phyloP scores from a whole-genome alignment of 2,797 vertebrate genomes.

The Chromis chromis region DNA sequence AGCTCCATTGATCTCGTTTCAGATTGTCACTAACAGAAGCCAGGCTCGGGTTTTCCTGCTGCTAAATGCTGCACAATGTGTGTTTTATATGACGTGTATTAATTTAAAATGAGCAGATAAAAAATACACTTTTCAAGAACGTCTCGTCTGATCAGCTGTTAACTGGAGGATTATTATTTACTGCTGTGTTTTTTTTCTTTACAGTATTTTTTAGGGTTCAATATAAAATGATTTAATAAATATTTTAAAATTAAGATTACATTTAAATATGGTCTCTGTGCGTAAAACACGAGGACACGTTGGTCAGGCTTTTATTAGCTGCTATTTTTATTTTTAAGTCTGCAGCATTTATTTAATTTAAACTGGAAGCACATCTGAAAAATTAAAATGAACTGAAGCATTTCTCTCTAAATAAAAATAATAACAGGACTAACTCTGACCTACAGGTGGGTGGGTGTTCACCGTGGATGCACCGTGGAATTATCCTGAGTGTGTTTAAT shows the following conservation, averaged over 20 bases:
- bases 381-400: background rate
- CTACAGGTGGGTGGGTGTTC: conserved; percentile 65
- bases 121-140: background rate
- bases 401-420: too few species aligned
- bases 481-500: background rate
- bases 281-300: background rate
- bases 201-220: too few species aligned
- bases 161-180: background rate
- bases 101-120: background rate
- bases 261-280: background rate
- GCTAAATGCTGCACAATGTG: background rate
- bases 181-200: too few species aligned
- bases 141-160: background rate
- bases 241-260: too few species aligned
- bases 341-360: background rate
- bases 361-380: background rate
- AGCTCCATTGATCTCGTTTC: conserved; percentile 44
- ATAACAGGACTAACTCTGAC: too few species aligned
- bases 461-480: background rate
- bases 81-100: background rate
- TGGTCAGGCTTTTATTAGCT: background rate
- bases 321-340: background rate
- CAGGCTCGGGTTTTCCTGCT: background rate
- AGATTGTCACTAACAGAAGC: conserved; percentile 25
- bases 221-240: too few species aligned